Evolutionary conservation across 92 coral and sea anemone genomes (phyloP).

Genomic region (Palythoa grandiflora): DNA sequence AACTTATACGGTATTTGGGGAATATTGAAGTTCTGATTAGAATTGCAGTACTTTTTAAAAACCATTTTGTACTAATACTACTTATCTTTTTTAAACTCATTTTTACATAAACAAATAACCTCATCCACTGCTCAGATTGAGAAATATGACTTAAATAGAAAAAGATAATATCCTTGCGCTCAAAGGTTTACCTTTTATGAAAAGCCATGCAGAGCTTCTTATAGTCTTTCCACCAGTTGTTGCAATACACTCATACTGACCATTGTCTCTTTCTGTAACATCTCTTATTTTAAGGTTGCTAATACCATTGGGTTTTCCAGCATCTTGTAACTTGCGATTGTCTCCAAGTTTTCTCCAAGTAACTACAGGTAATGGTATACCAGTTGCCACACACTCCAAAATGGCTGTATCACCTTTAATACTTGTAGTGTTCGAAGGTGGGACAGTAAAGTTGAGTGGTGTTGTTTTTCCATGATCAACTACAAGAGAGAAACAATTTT

Average conservation of each 20-base stretch:
- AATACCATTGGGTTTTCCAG: constrained; percentile 50
- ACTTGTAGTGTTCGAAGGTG: constrained; percentile 69
- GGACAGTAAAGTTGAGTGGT: constrained; percentile 41
- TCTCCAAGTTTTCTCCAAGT: constrained; percentile 71
- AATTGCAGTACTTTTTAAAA: no score
- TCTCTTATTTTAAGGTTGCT: constrained; percentile 63
- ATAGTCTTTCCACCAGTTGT: constrained; percentile 73
- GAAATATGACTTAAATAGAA: not conserved
- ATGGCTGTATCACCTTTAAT: constrained; percentile 58
- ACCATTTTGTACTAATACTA: no score
- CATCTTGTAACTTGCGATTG: constrained; percentile 15
- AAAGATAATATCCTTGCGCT: not conserved
- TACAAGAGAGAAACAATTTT: not conserved
- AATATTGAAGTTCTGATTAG: no score
- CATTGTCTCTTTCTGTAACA: constrained; percentile 69
- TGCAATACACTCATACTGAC: constrained; percentile 81
- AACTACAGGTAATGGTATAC: constrained; percentile 72
- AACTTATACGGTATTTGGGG: no score
- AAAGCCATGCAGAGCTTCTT: constrained; percentile 70
- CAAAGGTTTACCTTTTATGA: constrained; percentile 70
- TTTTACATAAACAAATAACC: no score
- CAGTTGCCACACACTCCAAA: constrained; percentile 85
- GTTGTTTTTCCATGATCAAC: constrained; percentile 5
- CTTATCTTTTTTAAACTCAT: no score
- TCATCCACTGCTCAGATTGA: no score